Conservation (phyloP, 2,888 invertebrate species). For the Tubulanus polymorphus region DNA sequence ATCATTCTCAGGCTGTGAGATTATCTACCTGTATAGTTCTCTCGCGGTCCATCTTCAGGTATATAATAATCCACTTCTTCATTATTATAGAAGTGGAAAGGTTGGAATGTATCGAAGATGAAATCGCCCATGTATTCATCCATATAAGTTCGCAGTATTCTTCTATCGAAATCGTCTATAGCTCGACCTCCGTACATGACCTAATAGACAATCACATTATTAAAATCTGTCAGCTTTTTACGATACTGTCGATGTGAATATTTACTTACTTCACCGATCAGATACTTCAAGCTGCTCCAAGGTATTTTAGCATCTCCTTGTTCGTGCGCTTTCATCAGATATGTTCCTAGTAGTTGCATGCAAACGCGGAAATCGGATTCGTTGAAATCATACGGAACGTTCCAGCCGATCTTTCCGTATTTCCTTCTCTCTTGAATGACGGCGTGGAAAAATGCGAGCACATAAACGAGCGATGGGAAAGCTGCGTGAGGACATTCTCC, state of each 20-base stretch:
- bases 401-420: constrained; percentile 93
- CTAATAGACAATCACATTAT: constrained; percentile 53
- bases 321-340: constrained; percentile 68
- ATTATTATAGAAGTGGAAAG: constrained; percentile 83
- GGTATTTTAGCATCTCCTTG: constrained; percentile 66
- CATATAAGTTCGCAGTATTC: constrained; percentile 83
- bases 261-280: constrained; percentile 84
- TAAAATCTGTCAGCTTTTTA: too few relatives aligned
- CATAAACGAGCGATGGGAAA: constrained; percentile 80
- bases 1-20: neutral
- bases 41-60: constrained; percentile 58
- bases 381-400: constrained; percentile 88
- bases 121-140: constrained; percentile 94
- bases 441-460: constrained; percentile 88
- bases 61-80: constrained; percentile 72
- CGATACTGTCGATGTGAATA: too few relatives aligned
- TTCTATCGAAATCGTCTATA: constrained; percentile 84
- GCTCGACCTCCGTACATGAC: constrained; percentile 94
- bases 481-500: constrained; percentile 70
- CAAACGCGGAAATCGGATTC: constrained; percentile 87
- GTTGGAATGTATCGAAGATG: constrained; percentile 84
- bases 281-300: constrained; percentile 86
- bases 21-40: constrained; percentile 44
- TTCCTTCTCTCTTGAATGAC: constrained; percentile 86
- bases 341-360: constrained; percentile 78